Evolutionary conservation across 2,888 invertebrate genomes (phyloP), one percentile per base, ranked within the genome.

Genomic region (Chrysolina americana): DNA sequence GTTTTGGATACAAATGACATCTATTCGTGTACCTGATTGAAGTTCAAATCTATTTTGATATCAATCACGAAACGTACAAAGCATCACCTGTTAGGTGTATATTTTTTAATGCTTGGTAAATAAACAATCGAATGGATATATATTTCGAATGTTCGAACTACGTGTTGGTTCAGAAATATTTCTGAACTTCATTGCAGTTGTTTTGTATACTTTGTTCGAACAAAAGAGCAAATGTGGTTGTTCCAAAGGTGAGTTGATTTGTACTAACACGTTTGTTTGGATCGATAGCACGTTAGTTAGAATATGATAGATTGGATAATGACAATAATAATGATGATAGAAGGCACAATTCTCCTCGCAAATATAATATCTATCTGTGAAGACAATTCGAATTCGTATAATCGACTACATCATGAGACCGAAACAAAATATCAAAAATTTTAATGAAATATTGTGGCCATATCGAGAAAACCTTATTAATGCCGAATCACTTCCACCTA

Each of bases 181-280:
- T 15, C 1, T 19, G 53, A 53, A 59, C 23, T n/a, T 59, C 9
- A 28, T n/a, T 23, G 36, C n/a, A 59, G 28, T 36, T 59, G 53
- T 23, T n/a, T 36, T 48, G 17, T 62, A 28, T 3, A 28, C 28
- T 2, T 28, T 28, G 28, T 65, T 41, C 36, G 56, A 36, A 28
- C 44, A 10, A 9, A 36, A 19, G 28, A 47, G 13, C 44, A 59
- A 28, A 73, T 73, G 73, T 73, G 73, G 73, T 47, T 73, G 28
- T 73, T 73, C 69, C 65, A 73, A 69, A 68, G 56, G 73, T 73
- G 48, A 41, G 66, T 70, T 41, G 17, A n/a, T 44, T 17, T 2
- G 10, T 41, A 21, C 11, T 19, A 9, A 28, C 1, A 59, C 23
- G 9, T 47, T 13, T 8, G 11, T n/a, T 28, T 5, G 28, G 28